Percentiles rank a stretch among this genome's conserved stretches.
Evolutionary conservation across 2,888 invertebrate species (phyloP).

Genomic region (Philhelius pedissequus): DNA sequence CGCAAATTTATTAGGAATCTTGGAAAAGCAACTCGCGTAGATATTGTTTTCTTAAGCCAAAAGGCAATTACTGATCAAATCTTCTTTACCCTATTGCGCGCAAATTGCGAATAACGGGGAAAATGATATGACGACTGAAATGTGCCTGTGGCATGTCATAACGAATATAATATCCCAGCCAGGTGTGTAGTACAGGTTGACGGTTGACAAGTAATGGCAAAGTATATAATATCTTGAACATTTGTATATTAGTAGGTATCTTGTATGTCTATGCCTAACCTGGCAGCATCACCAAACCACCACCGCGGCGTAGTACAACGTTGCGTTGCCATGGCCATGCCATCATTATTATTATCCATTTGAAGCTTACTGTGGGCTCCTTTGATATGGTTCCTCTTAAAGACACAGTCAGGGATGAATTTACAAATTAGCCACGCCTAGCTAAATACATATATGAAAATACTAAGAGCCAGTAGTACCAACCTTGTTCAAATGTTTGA

Average conservation of each 20-base stretch:
- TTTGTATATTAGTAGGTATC: not conserved
- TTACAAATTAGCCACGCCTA: not conserved
- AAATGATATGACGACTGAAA: slow-evolving; percentile 48
- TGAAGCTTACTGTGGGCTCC: slow-evolving; percentile 15
- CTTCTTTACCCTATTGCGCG: slow-evolving; percentile 47
- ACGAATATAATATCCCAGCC: slow-evolving; percentile 48
- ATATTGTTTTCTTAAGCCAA: slow-evolving; percentile 5
- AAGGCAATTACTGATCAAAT: slow-evolving; percentile 43
- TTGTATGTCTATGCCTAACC: slow-evolving; percentile 9
- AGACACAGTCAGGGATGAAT: not conserved
- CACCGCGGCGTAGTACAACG: not conserved
- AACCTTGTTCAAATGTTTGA: no score
- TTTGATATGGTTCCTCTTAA: slow-evolving; percentile 28
- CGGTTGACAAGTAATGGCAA: slow-evolving; percentile 55
- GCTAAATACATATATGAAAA: no score
- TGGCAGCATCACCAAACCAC: slow-evolving; percentile 8
- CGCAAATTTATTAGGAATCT: not conserved
- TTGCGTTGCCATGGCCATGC: slow-evolving; percentile 37
- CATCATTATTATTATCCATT: slow-evolving; percentile 37
- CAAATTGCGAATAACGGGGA: slow-evolving; percentile 34
- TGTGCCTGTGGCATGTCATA: slow-evolving; percentile 62
- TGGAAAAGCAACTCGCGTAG: not conserved
- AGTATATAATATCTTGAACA: not conserved
- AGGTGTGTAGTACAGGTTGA: slow-evolving; percentile 54
- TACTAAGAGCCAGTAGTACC: no score